Evolutionary conservation across 2,888 invertebrate species (phyloP).

Genomic region (Cryptus armator): DNA sequence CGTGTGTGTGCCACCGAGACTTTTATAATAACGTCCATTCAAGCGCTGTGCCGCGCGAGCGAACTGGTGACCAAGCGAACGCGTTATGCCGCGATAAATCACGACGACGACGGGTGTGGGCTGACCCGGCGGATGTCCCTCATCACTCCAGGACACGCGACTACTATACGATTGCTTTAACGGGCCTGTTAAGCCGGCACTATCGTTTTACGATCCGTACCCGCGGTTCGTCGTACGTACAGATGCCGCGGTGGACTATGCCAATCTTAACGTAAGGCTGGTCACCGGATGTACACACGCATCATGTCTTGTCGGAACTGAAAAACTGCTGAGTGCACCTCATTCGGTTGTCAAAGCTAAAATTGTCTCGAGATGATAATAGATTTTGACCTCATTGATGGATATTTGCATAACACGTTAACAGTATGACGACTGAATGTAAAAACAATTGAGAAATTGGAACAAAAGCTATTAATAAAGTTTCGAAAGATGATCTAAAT

Average conservation of each 20-base stretch:
- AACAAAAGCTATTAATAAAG: too few relatives aligned
- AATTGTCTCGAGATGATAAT: background rate
- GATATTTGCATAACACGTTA: background rate
- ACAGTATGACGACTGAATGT: too few relatives aligned
- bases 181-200: constrained; percentile 73
- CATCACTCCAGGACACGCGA: constrained; percentile 71
- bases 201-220: constrained; percentile 69
- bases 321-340: background rate
- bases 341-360: background rate
- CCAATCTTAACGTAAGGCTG: constrained; percentile 41
- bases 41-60: constrained; percentile 40
- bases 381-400: background rate
- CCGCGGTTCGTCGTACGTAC: constrained; percentile 48
- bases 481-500: too few relatives aligned
- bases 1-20: constrained; percentile 30
- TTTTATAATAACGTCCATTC: constrained; percentile 52
- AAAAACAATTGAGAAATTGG: too few relatives aligned
- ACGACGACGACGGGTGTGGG: constrained; percentile 60
- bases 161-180: constrained; percentile 71
- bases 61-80: constrained; percentile 31
- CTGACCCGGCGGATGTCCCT: constrained; percentile 71
- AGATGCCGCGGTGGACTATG: constrained; percentile 19
- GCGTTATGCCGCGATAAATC: constrained; percentile 63
- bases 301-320: constrained; percentile 15
- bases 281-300: background rate